Conservation (phyloP, 2,113 vertebrate species). For the Rhodinocichla rosea region DNA sequence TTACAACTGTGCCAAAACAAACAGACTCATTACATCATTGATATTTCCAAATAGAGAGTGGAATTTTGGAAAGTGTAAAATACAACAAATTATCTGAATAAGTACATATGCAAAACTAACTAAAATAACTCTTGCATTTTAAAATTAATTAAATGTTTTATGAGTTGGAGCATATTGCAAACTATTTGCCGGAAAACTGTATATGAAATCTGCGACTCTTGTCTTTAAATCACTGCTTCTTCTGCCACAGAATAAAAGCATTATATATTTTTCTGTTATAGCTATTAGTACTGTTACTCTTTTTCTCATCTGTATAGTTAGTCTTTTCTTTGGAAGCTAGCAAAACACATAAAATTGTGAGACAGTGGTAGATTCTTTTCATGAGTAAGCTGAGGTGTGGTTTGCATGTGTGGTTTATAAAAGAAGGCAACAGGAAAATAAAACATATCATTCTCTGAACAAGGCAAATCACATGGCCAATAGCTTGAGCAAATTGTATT, state of each 20-base stretch:
- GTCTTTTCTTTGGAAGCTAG: not conserved
- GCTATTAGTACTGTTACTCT: not conserved
- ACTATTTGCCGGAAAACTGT: not conserved
- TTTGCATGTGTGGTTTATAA: not conserved
- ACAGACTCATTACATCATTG: constrained; percentile 29
- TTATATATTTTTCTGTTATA: not conserved
- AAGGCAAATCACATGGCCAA: constrained; percentile 12
- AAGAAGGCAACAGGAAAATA: constrained; percentile 10
- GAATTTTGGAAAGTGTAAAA: constrained; percentile 54
- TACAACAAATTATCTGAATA: constrained; percentile 40
- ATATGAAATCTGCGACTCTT: not conserved
- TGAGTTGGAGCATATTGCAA: constrained; percentile 22
- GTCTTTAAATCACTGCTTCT: not conserved
- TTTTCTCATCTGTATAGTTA: not conserved
- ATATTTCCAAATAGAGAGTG: constrained; percentile 50
- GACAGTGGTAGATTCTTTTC: not conserved
- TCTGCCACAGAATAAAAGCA: constrained; percentile 3
- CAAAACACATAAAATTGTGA: not conserved
- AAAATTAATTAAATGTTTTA: constrained; percentile 40
- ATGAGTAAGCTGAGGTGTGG: not conserved
- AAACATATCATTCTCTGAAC: not conserved
- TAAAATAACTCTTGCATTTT: constrained; percentile 36
- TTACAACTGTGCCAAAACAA: constrained; percentile 57
- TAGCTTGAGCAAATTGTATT: constrained; percentile 10
- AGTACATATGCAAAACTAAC: constrained; percentile 30